Base-by-base conservation (phyloP, 2,797 vertebrate species). In the Sebastes iracundus region DNA sequence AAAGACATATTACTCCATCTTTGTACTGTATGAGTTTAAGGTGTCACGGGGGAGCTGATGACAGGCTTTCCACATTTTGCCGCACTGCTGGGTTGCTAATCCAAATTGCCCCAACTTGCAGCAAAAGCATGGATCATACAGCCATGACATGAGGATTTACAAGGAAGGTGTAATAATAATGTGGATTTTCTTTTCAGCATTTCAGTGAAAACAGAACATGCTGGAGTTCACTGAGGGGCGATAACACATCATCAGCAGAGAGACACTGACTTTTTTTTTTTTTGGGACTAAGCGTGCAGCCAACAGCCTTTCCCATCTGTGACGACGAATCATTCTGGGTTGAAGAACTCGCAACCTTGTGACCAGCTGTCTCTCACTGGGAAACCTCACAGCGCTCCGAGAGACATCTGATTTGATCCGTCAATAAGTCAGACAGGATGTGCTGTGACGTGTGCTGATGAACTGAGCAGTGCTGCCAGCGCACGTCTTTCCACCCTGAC, bases 391-490 rank as follows among this genome's bases (percentile, higher is more conserved):
- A 42, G 68, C 59, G 1, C 52, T 46, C 30, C 1, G 75, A 62
- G 38, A 82, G 73, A 83, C 83, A 58, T 77, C 77, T 16, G 87
- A 88, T 80, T 22, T 63, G 67, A 86, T 85, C 78, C 75, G 85
- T 88, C 86, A 80, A 88, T 86, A 89, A 70, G 71, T 85, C 74
- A 30, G 79, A 63, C 27, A 42, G 82, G 81, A 86, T 81, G 32
- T 23, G 60, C 53, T 7, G 72, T 38, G 83, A 88, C 78, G 60
- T 32, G 78, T 12, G 81, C 84, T 80, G 77, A 87, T 81, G 82
- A 87, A 85, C 72, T 85, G 82, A 90, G 81, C 82, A 82, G 79
- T 7, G 79, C 82, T 80, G 85, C 77, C 87, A 80, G 78, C 66
- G 11, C 33, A 56, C 0, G 28, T 68, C 82, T 55, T 35, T 25